These are phyloP conservation scores for Avahi laniger DNA, from an alignment of 2,797 vertebrate species.

Conservation along the genomic window DNA sequence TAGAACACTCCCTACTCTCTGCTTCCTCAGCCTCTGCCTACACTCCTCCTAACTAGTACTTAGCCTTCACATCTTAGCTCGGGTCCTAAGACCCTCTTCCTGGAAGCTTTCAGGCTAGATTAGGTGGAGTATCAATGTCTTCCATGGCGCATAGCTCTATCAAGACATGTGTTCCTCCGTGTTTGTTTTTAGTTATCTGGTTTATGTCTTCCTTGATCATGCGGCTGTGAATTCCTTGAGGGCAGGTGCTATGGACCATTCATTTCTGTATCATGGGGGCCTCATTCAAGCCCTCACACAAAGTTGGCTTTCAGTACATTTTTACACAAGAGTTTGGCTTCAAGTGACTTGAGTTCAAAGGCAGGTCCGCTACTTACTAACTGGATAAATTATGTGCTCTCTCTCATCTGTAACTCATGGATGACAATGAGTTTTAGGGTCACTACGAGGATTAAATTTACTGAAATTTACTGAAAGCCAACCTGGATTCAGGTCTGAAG, in stretches of 20 bases:
- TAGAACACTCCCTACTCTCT: fast-evolving
- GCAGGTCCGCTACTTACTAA: neutral
- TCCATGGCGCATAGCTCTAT: fast-evolving
- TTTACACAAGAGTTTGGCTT: neutral
- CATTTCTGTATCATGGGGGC: neutral
- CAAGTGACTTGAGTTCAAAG: neutral
- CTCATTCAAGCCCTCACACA: neutral
- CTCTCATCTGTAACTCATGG: neutral
- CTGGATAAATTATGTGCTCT: neutral
- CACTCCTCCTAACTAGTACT: neutral
- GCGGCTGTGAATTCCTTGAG: neutral
- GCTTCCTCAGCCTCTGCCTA: neutral
- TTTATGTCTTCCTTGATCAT: neutral
- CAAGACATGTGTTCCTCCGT: fast-evolving
- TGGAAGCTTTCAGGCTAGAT: neutral
- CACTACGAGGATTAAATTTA: neutral
- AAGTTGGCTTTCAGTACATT: neutral
- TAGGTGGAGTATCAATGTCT: neutral
- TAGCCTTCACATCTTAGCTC: neutral
- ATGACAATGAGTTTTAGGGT: neutral
- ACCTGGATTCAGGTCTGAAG: neutral
- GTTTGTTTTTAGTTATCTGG: neutral
- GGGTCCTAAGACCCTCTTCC: neutral
- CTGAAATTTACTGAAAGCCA: neutral
- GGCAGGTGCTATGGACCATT: neutral